phyloP scores from a whole-genome alignment of 2,888 invertebrate genomes.

The Acrobasis suavella region DNA sequence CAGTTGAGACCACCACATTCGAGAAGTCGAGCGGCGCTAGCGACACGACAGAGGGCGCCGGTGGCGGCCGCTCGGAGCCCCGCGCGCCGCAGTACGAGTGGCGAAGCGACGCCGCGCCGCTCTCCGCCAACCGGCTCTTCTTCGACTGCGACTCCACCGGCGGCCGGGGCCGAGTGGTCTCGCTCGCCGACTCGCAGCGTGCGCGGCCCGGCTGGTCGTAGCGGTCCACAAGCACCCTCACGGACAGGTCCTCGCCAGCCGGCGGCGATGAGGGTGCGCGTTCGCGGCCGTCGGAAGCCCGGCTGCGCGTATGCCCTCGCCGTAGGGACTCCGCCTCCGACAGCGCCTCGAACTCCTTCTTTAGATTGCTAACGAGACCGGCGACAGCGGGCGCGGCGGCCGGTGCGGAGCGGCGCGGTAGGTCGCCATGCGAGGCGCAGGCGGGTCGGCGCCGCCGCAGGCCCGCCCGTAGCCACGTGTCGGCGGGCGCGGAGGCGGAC shows the following conservation, averaged over 20 bases:
- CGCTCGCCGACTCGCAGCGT: slow-evolving; percentile 51
- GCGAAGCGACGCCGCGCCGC: slow-evolving; percentile 48
- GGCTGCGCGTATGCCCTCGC: slow-evolving; percentile 42
- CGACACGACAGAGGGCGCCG: slow-evolving; percentile 64
- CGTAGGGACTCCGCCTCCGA: slow-evolving; percentile 51
- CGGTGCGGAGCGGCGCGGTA: slow-evolving; percentile 54
- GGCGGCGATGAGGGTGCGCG: slow-evolving; percentile 85
- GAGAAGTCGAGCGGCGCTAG: slow-evolving; percentile 74
- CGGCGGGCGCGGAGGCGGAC: slow-evolving; percentile 85
- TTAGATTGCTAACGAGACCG: slow-evolving; percentile 92
- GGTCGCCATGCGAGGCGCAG: slow-evolving; percentile 68
- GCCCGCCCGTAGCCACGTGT: slow-evolving; percentile 74
- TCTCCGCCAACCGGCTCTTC: slow-evolving; percentile 43
- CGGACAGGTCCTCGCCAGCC: slow-evolving; percentile 86
- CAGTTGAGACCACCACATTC: slow-evolving; percentile 85
- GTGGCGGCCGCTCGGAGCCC: slow-evolving; percentile 59
- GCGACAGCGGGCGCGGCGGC: slow-evolving; percentile 59
- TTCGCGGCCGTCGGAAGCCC: slow-evolving; percentile 39
- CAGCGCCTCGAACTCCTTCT: slow-evolving; percentile 92
- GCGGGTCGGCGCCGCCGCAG: slow-evolving; percentile 68
- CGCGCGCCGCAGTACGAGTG: slow-evolving; percentile 36
- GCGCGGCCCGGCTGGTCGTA: slow-evolving; percentile 77
- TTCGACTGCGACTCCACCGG: slow-evolving; percentile 42
- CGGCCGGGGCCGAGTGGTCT: slow-evolving; percentile 43
- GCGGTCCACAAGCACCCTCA: slow-evolving; percentile 82